Base-by-base conservation (phyloP, 2,888 invertebrate species). In the Diarsia rubi region DNA sequence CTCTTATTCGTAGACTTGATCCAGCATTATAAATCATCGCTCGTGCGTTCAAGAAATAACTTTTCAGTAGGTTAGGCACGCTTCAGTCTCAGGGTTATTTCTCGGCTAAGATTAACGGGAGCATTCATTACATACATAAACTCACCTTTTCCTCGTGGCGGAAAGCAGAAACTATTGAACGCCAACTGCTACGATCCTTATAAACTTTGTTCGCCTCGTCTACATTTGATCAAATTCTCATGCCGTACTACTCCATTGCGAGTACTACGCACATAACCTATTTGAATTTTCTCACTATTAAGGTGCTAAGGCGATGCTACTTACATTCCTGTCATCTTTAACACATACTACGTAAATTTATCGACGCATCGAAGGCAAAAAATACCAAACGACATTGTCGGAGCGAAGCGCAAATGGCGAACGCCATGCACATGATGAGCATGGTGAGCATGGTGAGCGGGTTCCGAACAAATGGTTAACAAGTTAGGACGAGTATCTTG, bases 1-100 rank as follows among this genome's bases (percentile, higher is more conserved):
- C n/a, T 42, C 9, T 9, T 37, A 27, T 27, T 57, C 27, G 19
- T 59, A 59, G 27, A 27, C 19, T 27, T 27, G 4, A 27, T 16
- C 45, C 19, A 66, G n/a, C 19, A 54, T 45, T 67, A 59, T 72
- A 42, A 73, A 63, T 75, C 21, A 37, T 54, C 21, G 8, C 37
- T 37, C 37, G 52, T 62, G 73, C 42, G 24, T 44, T 31, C 44
- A 52, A 44, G 3, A 21, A 75, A 45, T 70, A 54, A 21, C 37
- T 62, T 60, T 74, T 54, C 52, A 24, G 24, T 54, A 63, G 24
- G 37, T 63, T 54, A 45, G 52, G 16, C 31, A 21, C 12, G 75
- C 44, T 45, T 74, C 52, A 19, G 2, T 16, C 19, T n/a, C 44
- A 31, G 19, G n/a, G 5, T 57, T 57, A 24, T 9, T 45, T 57